Percentiles rank a stretch among this genome's conserved stretches.
Evolutionary conservation across 2,888 invertebrate species (phyloP).

Genomic region (Cyclophora albipunctata): DNA sequence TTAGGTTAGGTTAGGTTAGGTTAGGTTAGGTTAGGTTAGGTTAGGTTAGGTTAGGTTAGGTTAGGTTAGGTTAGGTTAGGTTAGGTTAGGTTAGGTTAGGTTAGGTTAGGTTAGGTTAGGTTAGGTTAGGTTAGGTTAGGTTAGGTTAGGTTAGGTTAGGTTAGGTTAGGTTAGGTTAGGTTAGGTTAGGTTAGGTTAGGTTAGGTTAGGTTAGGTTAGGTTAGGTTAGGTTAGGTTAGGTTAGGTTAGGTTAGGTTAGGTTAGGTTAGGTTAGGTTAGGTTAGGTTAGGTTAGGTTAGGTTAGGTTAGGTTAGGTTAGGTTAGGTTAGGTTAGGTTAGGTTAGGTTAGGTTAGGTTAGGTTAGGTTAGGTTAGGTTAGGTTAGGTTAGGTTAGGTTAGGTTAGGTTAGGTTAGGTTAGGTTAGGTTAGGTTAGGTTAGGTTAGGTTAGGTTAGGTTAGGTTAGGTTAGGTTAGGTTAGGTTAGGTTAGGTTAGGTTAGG

Average conservation of each 20-base stretch:
- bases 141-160: slow-evolving; percentile 20
- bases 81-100: slow-evolving; percentile 18
- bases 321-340: slow-evolving; percentile 16
- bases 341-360: neutral
- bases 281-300: slow-evolving; percentile 19
- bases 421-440: slow-evolving; percentile 18
- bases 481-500: slow-evolving; percentile 16
- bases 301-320: slow-evolving; percentile 18
- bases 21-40: slow-evolving; percentile 13
- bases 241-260: slow-evolving; percentile 21
- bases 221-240: slow-evolving; percentile 23
- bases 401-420: slow-evolving; percentile 20
- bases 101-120: slow-evolving; percentile 15
- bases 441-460: slow-evolving; percentile 20
- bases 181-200: slow-evolving; percentile 22
- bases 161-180: slow-evolving; percentile 22
- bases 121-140: slow-evolving; percentile 16
- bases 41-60: slow-evolving; percentile 16
- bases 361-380: slow-evolving; percentile 16
- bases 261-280: slow-evolving; percentile 20
- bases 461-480: slow-evolving; percentile 19
- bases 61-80: slow-evolving; percentile 16
- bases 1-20: slow-evolving; percentile 13
- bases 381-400: slow-evolving; percentile 21
- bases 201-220: slow-evolving; percentile 24